These are phyloP conservation scores for Mastomys natalensis DNA, from an alignment of 2,113 vertebrate genomes.

Conservation along the genomic window DNA sequence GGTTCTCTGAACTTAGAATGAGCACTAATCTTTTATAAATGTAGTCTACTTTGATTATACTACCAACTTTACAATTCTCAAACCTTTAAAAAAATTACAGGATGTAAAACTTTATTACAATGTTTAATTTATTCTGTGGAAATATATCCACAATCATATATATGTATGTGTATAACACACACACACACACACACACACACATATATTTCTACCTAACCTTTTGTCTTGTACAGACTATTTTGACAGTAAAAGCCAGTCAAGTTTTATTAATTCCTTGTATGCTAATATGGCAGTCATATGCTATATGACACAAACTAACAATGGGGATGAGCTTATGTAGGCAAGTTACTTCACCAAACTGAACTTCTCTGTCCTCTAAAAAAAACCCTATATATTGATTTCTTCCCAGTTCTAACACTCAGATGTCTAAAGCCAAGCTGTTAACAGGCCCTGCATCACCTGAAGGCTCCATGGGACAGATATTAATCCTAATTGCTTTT, in stretches of 20 bases:
- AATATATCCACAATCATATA: not conserved
- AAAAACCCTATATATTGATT: not conserved
- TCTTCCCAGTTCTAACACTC: not conserved
- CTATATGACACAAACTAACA: not conserved
- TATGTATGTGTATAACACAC: no score
- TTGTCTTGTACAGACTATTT: not conserved
- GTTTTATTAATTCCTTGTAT: not conserved
- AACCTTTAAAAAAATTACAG: not conserved
- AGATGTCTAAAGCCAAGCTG: not conserved
- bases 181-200: not conserved
- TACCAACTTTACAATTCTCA: not conserved
- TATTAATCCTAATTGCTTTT: not conserved
- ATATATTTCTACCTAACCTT: not conserved
- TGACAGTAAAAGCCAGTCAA: not conserved
- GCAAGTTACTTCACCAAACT: not conserved
- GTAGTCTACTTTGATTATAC: not conserved
- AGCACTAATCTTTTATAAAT: not conserved
- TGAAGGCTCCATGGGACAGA: not conserved
- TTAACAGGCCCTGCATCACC: not conserved
- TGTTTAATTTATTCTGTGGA: not conserved
- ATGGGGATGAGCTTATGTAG: not conserved
- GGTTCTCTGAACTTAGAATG: not conserved
- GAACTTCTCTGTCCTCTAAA: not conserved
- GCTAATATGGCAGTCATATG: not conserved
- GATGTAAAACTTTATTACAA: not conserved